Base-by-base conservation (phyloP, 2,888 invertebrate species). In the Drosophila ezoana region DNA sequence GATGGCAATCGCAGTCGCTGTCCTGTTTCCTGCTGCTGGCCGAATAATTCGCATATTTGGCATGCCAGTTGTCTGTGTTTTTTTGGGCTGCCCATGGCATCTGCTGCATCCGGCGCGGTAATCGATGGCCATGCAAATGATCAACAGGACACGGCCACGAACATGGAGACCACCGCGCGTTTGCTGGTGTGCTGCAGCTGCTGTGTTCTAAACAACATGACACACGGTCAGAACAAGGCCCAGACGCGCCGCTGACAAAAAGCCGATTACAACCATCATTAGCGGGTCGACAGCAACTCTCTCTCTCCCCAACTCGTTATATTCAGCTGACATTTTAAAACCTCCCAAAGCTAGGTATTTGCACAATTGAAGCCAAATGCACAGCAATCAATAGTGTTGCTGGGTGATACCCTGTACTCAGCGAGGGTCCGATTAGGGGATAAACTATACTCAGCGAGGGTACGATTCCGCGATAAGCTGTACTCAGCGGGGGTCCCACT, bases 41-140 rank as follows among this genome's bases (percentile, higher is more conserved):
- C 67, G 81, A 86, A 86, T 86, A 78, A 76, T 83, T 83, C 79
- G 83, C 76, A 85, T 83, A 83, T 83, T 86, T 86, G 78, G 86
- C 69, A 70, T 72, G 73, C 76, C 86, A 76, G 63, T 77, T 74
- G 77, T 79, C 72, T 61, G 72, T 77, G 67, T 72, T 67, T 82
- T 57, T 74, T 65, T 58, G 23, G 37, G 43, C 49, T 47, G 44
- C 67, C 57, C 72, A 60, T 79, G 60, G 23, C 37, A 51, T 37
- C 49, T 67, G 74, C 65, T 61, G 67, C 47, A 23, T 56, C 69
- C 69, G 58, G 48, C 79, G 56, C 18, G 62, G 77, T 73, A 79
- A 82, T 82, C 85, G 82, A 83, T 84, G 82, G 58, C 71, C 73
- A 76, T 71, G 81, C 83, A 83, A 81, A 72, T 84, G 85, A 85